Conservation (phyloP, 2,888 invertebrate genomes). For the Agelastica alni region DNA sequence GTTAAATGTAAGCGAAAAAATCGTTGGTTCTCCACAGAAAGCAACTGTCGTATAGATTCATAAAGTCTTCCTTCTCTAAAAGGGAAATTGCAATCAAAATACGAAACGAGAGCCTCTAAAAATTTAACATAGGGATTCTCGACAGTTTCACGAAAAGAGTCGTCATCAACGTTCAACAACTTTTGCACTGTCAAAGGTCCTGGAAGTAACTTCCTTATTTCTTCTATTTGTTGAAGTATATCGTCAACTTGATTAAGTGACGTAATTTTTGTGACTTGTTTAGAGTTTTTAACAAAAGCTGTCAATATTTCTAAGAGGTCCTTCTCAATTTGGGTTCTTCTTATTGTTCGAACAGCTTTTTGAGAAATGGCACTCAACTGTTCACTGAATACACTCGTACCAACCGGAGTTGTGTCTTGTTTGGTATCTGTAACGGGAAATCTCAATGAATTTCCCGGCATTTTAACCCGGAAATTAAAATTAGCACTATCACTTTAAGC, state of each 20-base stretch:
- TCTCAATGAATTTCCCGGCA: conserved; percentile 55
- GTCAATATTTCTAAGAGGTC: conserved; percentile 30
- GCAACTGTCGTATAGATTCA: conserved; percentile 56
- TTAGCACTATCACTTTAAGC: too few relatives aligned
- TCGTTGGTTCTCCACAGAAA: conserved; percentile 61
- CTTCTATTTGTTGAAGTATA: conserved; percentile 47
- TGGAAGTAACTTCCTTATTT: conserved; percentile 53
- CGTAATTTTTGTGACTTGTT: conserved; percentile 46
- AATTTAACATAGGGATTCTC: conserved; percentile 59
- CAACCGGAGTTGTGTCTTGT: conserved; percentile 23
- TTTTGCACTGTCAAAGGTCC: conserved; percentile 70
- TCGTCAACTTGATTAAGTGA: conserved; percentile 51
- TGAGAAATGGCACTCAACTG: conserved; percentile 45
- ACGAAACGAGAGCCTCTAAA: conserved; percentile 58
- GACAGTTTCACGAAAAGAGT: conserved; percentile 53
- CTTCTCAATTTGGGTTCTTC: conserved; percentile 19
- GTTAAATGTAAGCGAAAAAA: conserved; percentile 59
- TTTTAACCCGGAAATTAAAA: neutral
- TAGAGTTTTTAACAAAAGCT: conserved; percentile 30
- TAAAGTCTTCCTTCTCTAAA: conserved; percentile 53
- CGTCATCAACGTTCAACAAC: conserved; percentile 61
- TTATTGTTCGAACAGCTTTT: conserved; percentile 41
- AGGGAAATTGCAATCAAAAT: conserved; percentile 66
- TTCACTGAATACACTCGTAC: conserved; percentile 27
- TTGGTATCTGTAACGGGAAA: conserved; percentile 52